phyloP scores from a whole-genome alignment of 2,113 vertebrate genomes.

The Girardinichthys multiradiatus region DNA sequence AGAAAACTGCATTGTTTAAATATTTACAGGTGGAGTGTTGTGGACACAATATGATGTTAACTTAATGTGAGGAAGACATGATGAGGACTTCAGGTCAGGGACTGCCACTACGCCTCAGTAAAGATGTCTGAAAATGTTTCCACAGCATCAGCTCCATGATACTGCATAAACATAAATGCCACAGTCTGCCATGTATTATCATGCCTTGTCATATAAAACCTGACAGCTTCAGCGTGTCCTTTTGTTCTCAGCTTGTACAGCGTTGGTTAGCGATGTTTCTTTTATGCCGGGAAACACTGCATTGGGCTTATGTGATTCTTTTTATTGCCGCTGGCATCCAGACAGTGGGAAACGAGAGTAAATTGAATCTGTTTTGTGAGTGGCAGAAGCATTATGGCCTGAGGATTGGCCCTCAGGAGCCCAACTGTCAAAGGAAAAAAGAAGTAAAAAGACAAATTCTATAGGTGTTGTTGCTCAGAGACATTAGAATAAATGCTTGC shows the following conservation, averaged over 20 bases:
- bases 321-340: constrained; percentile 48
- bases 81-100: background rate
- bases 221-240: background rate
- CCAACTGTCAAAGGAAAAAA: constrained; percentile 12
- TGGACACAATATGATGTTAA: constrained; percentile 30
- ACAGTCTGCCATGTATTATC: constrained; percentile 8
- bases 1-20: constrained; percentile 40
- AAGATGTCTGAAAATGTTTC: constrained; percentile 9
- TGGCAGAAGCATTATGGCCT: constrained; percentile 58
- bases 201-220: constrained; percentile 7
- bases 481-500: constrained; percentile 8
- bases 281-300: constrained; percentile 32
- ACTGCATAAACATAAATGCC: constrained; percentile 23
- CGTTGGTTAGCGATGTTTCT: constrained; percentile 20
- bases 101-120: background rate
- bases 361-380: constrained; percentile 62
- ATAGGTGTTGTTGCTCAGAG: constrained; percentile 8
- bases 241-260: constrained; percentile 28
- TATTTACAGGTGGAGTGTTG: constrained; percentile 37
- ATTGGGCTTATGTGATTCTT: constrained; percentile 35
- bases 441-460: constrained; percentile 11
- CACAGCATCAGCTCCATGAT: constrained; percentile 8
- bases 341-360: constrained; percentile 54
- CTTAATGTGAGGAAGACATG: background rate
- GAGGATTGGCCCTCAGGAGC: constrained; percentile 21